A percentile compares a stretch with the other conserved stretches of the same genome.
Conservation (phyloP, 2,113 vertebrate genomes). For the Petaurus breviceps region DNA sequence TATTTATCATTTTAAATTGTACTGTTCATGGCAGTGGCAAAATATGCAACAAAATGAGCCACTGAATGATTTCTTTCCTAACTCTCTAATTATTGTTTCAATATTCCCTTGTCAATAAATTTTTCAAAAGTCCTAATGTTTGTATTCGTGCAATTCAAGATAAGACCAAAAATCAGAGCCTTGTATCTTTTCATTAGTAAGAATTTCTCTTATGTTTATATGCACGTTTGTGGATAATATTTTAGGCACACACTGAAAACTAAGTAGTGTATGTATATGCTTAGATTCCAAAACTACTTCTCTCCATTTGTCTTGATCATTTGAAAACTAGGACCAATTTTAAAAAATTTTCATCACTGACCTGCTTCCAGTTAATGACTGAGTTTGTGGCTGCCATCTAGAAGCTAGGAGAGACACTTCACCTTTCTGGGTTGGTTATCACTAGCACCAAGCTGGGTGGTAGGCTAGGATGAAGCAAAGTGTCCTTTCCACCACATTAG, state of each 20-base stretch:
- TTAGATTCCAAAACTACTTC: background rate
- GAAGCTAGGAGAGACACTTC: background rate
- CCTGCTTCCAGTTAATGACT: background rate
- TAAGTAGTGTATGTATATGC: background rate
- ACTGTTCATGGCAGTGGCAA: constrained; percentile 75
- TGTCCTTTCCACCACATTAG: background rate
- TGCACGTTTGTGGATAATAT: background rate
- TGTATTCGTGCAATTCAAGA: constrained; percentile 51
- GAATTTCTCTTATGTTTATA: background rate
- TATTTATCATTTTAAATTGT: constrained; percentile 84
- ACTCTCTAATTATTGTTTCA: constrained; percentile 66
- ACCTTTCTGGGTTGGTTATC: background rate
- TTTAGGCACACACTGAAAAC: background rate
- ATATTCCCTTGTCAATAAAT: constrained; percentile 68
- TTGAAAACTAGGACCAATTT: background rate
- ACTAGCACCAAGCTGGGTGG: background rate
- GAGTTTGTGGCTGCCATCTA: background rate
- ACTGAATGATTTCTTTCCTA: constrained; percentile 80
- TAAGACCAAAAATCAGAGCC: constrained; percentile 16
- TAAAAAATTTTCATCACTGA: background rate
- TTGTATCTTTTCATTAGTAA: background rate
- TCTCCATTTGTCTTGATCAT: background rate
- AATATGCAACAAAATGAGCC: constrained; percentile 79
- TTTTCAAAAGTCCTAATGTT: constrained; percentile 50
- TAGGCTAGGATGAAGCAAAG: background rate